Evolutionary conservation across 1,140 invertebrate species (phyloP), one percentile per base, ranked within the genome.

Genomic region (Halesus radiatus): DNA sequence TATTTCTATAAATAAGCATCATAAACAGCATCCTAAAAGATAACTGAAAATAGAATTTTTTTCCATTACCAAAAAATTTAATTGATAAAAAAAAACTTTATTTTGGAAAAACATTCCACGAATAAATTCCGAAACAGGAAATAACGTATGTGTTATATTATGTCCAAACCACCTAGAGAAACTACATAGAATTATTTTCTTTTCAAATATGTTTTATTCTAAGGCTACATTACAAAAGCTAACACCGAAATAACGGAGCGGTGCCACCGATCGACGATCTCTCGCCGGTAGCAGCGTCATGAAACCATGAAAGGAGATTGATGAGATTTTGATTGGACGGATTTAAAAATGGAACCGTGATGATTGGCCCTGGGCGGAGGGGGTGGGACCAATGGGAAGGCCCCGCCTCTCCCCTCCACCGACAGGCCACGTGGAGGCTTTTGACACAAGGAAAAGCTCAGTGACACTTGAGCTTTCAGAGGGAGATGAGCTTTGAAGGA

Each of bases 341-440:
- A 84, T 81, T 84, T 81, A 81, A 81, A 81, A 84, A 81, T 83
- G 82, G 78, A 78, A 77, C 78, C 70, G 80, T 80, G 80, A 79
- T 79, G 82, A 84, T 84, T 84, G 82, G 82, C 74, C 78, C 50
- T 64, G 26, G 23, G 82, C 66, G 82, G 76, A 73, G 70, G 54
- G 52, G 82, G 80, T 77, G 79, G 82, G 80, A 73, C 77, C 80
- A 76, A 76, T 52, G 18, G 58, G 18, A 52, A 58, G 80, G 64
- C 80, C 76, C 76, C 82, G 72, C 82, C 76, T 75, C 72, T 56
- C 68, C 70, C 79, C 58, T 54, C 76, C 62, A 50, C 26, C 58
- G 56, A 20, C 50, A 20, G 52, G 50, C 74, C 76, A 81, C 76
- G 82, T 83, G 79, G 72, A 79, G 60, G 64, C 78, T 72, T 74